Conservation (phyloP, 1,140 invertebrate genomes). For the Bombyx mori region DNA sequence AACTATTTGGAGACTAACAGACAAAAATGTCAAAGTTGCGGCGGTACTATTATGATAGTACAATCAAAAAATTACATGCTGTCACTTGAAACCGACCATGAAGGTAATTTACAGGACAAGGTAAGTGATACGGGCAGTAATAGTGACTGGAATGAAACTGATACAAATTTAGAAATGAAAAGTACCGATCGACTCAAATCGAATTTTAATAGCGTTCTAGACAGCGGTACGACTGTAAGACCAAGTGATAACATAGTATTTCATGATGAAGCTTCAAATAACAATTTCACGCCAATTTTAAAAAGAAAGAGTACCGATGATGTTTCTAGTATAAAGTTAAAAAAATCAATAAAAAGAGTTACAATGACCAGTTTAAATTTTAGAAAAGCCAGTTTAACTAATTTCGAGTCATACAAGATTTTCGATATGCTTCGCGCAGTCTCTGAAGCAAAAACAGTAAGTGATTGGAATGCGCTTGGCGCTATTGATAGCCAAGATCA, state of each 20-base stretch:
- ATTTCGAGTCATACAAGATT: slow-evolving; percentile 21
- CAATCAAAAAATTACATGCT: slow-evolving; percentile 21
- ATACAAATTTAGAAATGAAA: too few relatives aligned
- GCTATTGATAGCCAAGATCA: slow-evolving; percentile 43
- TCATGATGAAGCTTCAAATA: too few relatives aligned
- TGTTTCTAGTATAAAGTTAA: slow-evolving; percentile 1
- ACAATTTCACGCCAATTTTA: slow-evolving; percentile 27
- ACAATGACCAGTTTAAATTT: slow-evolving; percentile 33
- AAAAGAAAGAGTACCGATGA: slow-evolving; percentile 25
- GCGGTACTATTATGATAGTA: slow-evolving; percentile 50
- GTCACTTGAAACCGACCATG: too few relatives aligned
- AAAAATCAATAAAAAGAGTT: slow-evolving; percentile 39
- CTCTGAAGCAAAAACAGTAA: slow-evolving; percentile 30
- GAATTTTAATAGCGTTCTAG: too few relatives aligned
- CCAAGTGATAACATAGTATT: too few relatives aligned
- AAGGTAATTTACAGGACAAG: too few relatives aligned
- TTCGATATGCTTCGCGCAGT: slow-evolving; percentile 41
- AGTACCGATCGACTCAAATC: too few relatives aligned
- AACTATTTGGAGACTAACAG: slow-evolving; percentile 61
- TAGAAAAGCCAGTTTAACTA: slow-evolving; percentile 26
- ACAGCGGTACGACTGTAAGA: too few relatives aligned
- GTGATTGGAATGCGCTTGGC: slow-evolving; percentile 44
- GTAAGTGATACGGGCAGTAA: too few relatives aligned
- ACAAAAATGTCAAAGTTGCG: slow-evolving; percentile 61
- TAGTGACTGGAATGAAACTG: too few relatives aligned